Base-by-base conservation (phyloP, 1,140 invertebrate species). In the Grapholita molesta region DNA sequence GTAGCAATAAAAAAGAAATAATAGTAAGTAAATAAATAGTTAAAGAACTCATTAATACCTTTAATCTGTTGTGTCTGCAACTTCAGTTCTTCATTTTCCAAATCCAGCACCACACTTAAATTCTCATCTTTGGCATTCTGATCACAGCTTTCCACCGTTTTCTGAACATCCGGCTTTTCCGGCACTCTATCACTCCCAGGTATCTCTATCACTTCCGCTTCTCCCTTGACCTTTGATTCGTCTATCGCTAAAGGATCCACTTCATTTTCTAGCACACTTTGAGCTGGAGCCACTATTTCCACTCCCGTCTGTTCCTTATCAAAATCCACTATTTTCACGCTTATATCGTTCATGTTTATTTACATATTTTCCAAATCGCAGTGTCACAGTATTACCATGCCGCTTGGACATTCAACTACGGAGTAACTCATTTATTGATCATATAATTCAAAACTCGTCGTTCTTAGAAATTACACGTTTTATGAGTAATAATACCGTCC, bases 261-360 rank as follows among this genome's bases (percentile, higher is more conserved):
- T 48, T 89, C 89, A 82, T 89, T 89, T 9, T 88, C 85, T 68
- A 71, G 73, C 53, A 71, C 77, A 52, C 70, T 64, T 57, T 83
- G 81, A 64, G 73, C 67, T 55, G 73, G 70, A 65, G 84, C 78
- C 66, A 83, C 75, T 52, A 73, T 76, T 33, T 71, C 82, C 66
- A 76, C 79, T 61, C 72, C 79, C 67, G 76, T 68, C 70, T 78
- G 79, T 68, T 82, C 80, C 78, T 88, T 88, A 64, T 80, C 83
- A 82, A 84, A 85, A 82, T 91, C 89, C 77, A 82, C 85, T 85
- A 86, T 83, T 85, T 90, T 91, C 76, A 91, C 85, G 73, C 82
- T 86, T 88, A 88, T 89, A 88, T 89, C 89, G 83, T 91, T 90
- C 89, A 91, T 91, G 85, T 90, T 91, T 90, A 90, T 90, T 90